These are phyloP conservation scores for Delphinapterus leucas DNA, from an alignment of 2,113 vertebrate species.

Conservation along the genomic window DNA sequence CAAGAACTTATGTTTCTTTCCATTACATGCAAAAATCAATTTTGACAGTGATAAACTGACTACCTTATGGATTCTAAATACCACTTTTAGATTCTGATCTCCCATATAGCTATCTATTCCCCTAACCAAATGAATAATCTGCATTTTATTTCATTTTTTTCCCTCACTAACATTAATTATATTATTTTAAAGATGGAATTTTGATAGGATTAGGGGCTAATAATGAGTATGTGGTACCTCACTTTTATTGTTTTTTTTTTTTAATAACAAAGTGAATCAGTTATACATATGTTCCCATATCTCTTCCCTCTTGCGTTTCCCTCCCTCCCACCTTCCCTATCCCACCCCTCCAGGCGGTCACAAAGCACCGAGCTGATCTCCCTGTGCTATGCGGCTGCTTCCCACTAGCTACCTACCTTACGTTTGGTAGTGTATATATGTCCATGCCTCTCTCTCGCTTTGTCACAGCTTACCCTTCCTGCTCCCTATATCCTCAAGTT, in stretches of 20 bases:
- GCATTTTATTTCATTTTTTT: neutral
- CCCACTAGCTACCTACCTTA: too few species aligned
- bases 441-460: too few species aligned
- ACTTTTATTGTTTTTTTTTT: neutral
- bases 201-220: neutral
- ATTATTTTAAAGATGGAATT: neutral
- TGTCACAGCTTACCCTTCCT: too few species aligned
- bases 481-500: too few species aligned
- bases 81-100: neutral
- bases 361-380: too few species aligned
- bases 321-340: too few species aligned
- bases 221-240: neutral
- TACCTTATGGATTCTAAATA: neutral
- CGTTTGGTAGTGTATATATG: too few species aligned
- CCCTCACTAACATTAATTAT: neutral
- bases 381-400: too few species aligned
- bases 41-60: neutral
- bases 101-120: neutral
- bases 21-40: neutral
- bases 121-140: neutral
- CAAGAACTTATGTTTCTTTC: neutral
- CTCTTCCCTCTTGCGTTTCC: too few species aligned
- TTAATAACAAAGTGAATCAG: too few species aligned
- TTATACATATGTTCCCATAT: too few species aligned
- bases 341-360: too few species aligned